Percentiles rank a stretch among this genome's conserved stretches.
These are phyloP conservation scores for Zoanthus solanderi DNA, from an alignment of 92 coral and sea anemone species.

Conservation along the genomic window DNA sequence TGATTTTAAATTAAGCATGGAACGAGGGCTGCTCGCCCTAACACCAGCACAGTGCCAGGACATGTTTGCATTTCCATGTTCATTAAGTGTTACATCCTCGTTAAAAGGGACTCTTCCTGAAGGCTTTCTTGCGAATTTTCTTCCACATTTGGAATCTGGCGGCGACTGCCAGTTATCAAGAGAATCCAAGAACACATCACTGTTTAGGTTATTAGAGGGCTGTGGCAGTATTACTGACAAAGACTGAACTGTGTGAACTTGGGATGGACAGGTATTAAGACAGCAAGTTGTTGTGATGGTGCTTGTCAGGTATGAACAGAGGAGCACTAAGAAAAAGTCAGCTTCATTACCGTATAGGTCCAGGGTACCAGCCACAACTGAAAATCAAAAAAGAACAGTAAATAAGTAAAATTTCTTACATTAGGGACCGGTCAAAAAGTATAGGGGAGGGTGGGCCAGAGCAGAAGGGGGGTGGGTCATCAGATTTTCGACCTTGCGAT, in stretches of 20 bases:
- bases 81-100: slow-evolving; percentile 51
- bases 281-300: slow-evolving; percentile 12
- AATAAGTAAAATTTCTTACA: too few relatives aligned
- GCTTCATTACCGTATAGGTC: slow-evolving; percentile 30
- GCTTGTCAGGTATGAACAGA: slow-evolving; percentile 18
- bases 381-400: too few relatives aligned
- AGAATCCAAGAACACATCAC: background rate
- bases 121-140: slow-evolving; percentile 50
- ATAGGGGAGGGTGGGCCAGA: too few relatives aligned
- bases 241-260: slow-evolving; percentile 15
- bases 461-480: too few relatives aligned
- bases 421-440: too few relatives aligned
- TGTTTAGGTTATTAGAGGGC: background rate
- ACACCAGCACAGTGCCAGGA: slow-evolving; percentile 64
- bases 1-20: slow-evolving; percentile 26
- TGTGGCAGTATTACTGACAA: slow-evolving; percentile 28
- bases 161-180: slow-evolving; percentile 35
- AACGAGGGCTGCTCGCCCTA: slow-evolving; percentile 51
- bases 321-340: slow-evolving; percentile 15
- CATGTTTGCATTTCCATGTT: slow-evolving; percentile 35
- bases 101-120: background rate
- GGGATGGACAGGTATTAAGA: background rate
- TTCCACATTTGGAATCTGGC: slow-evolving; percentile 29
- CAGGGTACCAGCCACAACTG: slow-evolving; percentile 38
- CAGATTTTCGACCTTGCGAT: too few relatives aligned